Base-by-base conservation (phyloP, 2,113 vertebrate genomes). In the Philantomba maxwellii region DNA sequence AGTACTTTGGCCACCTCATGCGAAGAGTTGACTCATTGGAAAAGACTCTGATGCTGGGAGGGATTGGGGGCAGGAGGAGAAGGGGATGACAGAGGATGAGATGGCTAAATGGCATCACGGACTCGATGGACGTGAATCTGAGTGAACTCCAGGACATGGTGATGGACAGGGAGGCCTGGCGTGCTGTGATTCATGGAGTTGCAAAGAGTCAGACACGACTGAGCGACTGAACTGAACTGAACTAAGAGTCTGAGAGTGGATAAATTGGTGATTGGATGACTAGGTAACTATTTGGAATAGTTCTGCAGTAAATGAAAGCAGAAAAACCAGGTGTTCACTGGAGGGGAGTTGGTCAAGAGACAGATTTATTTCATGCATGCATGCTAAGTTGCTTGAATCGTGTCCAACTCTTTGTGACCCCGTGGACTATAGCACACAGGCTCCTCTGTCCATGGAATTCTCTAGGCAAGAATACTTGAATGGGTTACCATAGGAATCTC, bases 341-440 rank as follows among this genome's bases (percentile, higher is more conserved):
- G 26, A 51, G 7, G 6, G 10, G 23, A 89, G 12, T 45, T 86
- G 21, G 51, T 70, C 45, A 55, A 49, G 11, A 49, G 57, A 60
- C 7, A 43, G 6, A 58, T 66, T 66, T 47, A 45, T 47, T 23
- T 73, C 19, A 13, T 13, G n/a, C n/a, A 39, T 39, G n/a, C 10
- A 39, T 73, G 66, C n/a, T 73, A 73, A 39, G 5, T 39, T 73
- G 66, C 19, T 13, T 73, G 19, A 73, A 73, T 39, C 1, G 0
- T 13, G 66, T 73, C 19, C n/a, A 12, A 13, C 4, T 70, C 66
- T 39, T 70, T 73, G 66, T 73, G 66, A 73, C 66, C 66, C 36
- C 5, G 0, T 39, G 5, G n/a, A 73, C n/a, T 73, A 21, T 39
- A 73, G n/a, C 10, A 0, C 19, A 73, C 0, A 0, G 66, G 66